Evolutionary conservation across 2,888 invertebrate genomes (phyloP).

Genomic region (Norana najaformis): DNA sequence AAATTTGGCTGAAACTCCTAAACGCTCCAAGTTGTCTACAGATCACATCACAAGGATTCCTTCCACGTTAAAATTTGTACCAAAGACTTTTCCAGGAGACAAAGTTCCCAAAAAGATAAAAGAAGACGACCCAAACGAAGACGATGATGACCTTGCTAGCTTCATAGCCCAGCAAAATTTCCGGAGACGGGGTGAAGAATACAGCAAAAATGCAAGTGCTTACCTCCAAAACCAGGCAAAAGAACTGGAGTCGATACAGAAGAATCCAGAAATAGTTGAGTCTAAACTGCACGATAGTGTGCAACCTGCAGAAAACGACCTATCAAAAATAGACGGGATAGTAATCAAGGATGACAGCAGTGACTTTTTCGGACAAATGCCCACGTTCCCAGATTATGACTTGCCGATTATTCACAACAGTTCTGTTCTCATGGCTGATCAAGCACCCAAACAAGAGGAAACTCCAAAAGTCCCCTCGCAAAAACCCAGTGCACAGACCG

Average conservation of each 20-base stretch:
- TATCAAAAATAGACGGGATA: neutral
- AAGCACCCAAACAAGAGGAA: neutral
- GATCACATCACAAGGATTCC: neutral
- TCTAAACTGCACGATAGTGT: neutral
- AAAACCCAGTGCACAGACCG: neutral
- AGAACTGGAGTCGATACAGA: neutral
- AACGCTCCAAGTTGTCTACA: neutral
- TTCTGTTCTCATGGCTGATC: neutral
- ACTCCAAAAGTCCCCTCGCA: neutral
- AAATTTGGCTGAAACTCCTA: neutral
- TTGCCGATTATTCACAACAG: slow-evolving; percentile 1
- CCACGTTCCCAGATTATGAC: neutral
- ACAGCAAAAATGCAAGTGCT: neutral
- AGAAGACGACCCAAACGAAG: neutral
- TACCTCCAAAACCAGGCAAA: neutral
- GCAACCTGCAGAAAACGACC: neutral
- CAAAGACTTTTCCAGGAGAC: neutral
- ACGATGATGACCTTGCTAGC: neutral
- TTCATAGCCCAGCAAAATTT: slow-evolving; percentile 7
- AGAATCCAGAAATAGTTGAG: neutral
- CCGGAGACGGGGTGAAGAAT: neutral
- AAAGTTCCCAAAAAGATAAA: neutral
- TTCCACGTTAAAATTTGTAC: neutral
- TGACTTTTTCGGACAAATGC: neutral
- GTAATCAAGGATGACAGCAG: slow-evolving; percentile 8